A percentile compares a stretch with the other conserved stretches of the same genome.
Evolutionary conservation across 2,113 vertebrate genomes (phyloP).

Genomic region (Micronycteris hirsuta): DNA sequence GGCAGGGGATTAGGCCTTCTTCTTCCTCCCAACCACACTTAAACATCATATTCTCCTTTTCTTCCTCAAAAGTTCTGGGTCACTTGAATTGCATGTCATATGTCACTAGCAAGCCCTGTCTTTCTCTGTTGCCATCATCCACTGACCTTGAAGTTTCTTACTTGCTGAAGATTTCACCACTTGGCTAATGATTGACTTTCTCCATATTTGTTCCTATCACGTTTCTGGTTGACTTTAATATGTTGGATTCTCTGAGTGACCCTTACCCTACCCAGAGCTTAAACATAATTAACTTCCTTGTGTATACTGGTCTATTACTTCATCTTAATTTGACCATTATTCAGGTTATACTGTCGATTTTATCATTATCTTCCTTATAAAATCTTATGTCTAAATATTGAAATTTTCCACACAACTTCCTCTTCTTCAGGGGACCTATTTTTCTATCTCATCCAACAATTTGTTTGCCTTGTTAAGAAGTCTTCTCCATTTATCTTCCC

Average conservation of each 20-base stretch:
- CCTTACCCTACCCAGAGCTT: accelerated
- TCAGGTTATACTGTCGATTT: neutral
- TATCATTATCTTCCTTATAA: neutral
- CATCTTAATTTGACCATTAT: neutral
- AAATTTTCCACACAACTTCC: neutral
- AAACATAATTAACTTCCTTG: neutral
- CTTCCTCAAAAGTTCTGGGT: neutral
- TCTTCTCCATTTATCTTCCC: neutral
- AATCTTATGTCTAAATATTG: neutral
- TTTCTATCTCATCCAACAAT: neutral
- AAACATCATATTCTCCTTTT: neutral
- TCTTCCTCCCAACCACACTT: neutral
- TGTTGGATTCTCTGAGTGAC: neutral
- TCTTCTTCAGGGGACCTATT: neutral
- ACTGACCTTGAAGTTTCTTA: neutral
- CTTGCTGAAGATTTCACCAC: neutral
- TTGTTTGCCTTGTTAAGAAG: neutral
- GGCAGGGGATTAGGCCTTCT: accelerated
- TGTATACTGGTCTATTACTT: neutral
- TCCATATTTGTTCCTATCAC: neutral
- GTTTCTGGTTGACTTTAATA: neutral
- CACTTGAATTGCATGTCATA: neutral
- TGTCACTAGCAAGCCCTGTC: accelerated
- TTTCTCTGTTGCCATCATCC: neutral
- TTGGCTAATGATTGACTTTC: neutral